Percentiles rank a stretch among this genome's conserved stretches.
Conservation (phyloP, 2,888 invertebrate species). For the Oxycera nigricornis region DNA sequence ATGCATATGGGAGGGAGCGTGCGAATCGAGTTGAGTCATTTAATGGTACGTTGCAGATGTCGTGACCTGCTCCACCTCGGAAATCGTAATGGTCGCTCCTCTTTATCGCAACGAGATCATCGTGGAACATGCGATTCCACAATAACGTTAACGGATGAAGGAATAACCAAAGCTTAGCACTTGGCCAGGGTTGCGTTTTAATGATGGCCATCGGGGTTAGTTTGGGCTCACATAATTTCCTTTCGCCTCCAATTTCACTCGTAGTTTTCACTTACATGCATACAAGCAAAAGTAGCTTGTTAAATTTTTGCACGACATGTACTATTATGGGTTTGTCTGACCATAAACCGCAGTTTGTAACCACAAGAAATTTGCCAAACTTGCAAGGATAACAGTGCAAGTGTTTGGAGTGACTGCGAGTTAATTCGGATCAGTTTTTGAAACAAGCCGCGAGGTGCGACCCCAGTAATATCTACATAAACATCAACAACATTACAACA, state of each 20-base stretch:
- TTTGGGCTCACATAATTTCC: slow-evolving; percentile 7
- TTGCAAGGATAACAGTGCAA: no score
- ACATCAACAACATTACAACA: no score
- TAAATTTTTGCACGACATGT: not conserved
- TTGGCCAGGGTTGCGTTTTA: slow-evolving; percentile 34
- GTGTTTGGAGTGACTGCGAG: no score
- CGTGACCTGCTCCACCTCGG: slow-evolving; percentile 37
- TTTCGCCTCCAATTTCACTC: not conserved
- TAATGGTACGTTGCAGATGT: slow-evolving; percentile 35
- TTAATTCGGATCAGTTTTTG: no score
- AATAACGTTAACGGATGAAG: slow-evolving; percentile 28
- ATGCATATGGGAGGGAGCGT: slow-evolving; percentile 3
- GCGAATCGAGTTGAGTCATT: slow-evolving; percentile 10
- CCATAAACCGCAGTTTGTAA: not conserved
- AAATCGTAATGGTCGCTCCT: slow-evolving; percentile 33
- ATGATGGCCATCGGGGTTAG: slow-evolving; percentile 23
- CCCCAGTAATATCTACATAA: no score
- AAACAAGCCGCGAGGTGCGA: no score
- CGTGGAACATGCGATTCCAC: slow-evolving; percentile 32
- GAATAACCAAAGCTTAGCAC: slow-evolving; percentile 38
- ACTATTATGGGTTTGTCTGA: slow-evolving; percentile 20
- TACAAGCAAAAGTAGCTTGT: not conserved
- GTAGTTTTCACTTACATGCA: not conserved
- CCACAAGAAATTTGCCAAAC: no score
- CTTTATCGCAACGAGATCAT: slow-evolving; percentile 24